Evolutionary conservation across 1,140 invertebrate species (phyloP), one percentile per base, ranked within the genome.

Genomic region (Drosophila busckii): DNA sequence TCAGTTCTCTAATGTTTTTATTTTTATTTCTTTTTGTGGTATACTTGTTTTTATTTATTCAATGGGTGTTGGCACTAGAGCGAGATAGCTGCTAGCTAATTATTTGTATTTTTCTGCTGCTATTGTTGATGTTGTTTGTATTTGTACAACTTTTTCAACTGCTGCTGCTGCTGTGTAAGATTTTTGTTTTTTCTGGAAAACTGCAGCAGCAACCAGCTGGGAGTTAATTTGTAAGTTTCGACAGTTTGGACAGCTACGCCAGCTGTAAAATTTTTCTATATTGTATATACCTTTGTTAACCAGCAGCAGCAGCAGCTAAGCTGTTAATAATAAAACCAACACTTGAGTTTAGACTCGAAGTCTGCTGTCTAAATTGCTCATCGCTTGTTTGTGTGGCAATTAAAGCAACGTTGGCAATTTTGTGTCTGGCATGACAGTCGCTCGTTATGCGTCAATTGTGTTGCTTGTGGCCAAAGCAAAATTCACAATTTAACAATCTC

Each of bases 21-120:
- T 60, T 16, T 61, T 32, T 37, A 17, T 56, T 38, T 22, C 41
- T 54, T 42, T 52, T 49, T 46, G 26, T 22, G 37, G 13, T 38
- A 49, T 55, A 17, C 19, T 48, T 73, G 46, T 75, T 55, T 37
- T 59, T 80, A 64, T 82, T 80, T 82, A 53, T 56, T 73, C 50
- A 82, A 69, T 82, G 73, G 75, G 75, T 68, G 61, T 68, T 45
- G 54, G 22, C 52, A 37, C 49, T 20, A 46, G 29, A 9, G 13
- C 26, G 19, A 40, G 15, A 46, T 29, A 64, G 71, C 75, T 82
- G 73, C 53, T 82, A 82, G 73, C 75, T 82, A 80, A 80, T 80
- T 80, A 82, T 80, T 75, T 75, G 56, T 75, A 65, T 75, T 80
- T 80, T 64, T 82, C n/a, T n/a, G 73, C 73, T 80, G 63, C 58